A percentile compares a stretch with the other conserved stretches of the same genome.
Evolutionary conservation across 2,888 invertebrate genomes (phyloP).

Genomic region (Rotaria macrura): DNA sequence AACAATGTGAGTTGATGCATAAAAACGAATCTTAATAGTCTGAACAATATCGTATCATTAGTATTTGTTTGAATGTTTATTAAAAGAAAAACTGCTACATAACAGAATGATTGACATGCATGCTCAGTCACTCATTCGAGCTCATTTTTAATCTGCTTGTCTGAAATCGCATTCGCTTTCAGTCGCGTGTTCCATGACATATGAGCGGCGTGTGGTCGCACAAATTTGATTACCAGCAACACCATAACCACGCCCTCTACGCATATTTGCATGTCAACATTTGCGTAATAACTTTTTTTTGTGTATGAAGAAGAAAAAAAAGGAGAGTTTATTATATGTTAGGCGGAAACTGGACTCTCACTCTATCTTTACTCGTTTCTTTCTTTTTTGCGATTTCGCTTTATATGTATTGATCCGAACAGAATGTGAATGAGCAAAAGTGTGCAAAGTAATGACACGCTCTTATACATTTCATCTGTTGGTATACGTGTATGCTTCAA

Average conservation of each 20-base stretch:
- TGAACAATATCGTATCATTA: not conserved
- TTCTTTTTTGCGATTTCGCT: not conserved
- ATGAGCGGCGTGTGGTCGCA: slow-evolving; percentile 3
- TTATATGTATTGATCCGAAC: not conserved
- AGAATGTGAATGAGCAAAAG: not conserved
- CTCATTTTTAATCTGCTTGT: not conserved
- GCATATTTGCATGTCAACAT: slow-evolving; percentile 12
- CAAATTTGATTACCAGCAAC: slow-evolving; percentile 3
- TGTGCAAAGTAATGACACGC: slow-evolving; percentile 8
- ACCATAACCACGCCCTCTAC: not conserved
- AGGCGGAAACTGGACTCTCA: not conserved
- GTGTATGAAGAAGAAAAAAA: not conserved
- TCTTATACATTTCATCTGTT: not conserved
- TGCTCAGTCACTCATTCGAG: not conserved
- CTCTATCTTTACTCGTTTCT: not conserved
- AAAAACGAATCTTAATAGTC: not conserved
- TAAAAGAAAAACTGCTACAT: not conserved
- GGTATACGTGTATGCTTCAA: not conserved
- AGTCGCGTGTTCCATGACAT: slow-evolving; percentile 4
- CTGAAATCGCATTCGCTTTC: not conserved
- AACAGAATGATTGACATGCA: not conserved
- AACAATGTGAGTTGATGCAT: not conserved
- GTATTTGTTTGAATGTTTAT: not conserved
- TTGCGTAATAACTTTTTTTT: not conserved
- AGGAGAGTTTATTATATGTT: not conserved